Evolutionary conservation across 2,797 vertebrate species (phyloP).

Genomic region (Masticophis lateralis): DNA sequence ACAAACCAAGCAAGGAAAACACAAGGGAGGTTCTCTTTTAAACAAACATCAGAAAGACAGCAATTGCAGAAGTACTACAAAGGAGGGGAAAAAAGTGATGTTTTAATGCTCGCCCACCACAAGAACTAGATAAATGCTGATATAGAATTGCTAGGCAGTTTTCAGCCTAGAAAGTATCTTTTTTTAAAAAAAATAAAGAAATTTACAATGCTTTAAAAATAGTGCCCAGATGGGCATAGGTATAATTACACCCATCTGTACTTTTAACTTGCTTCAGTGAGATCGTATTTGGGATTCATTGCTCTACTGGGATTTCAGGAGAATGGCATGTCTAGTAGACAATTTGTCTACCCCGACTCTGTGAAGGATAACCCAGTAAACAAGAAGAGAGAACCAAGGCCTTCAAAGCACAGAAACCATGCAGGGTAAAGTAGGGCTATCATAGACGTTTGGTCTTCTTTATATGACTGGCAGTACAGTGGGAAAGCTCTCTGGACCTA

Average conservation of each 20-base stretch:
- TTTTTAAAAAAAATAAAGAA: not conserved
- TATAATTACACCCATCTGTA: not conserved
- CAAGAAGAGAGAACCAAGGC: not conserved
- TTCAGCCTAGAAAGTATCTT: not conserved
- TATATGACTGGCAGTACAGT: not conserved
- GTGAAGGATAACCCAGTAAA: not conserved
- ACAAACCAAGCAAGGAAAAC: not conserved
- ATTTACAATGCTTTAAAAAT: not conserved
- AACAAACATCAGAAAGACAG: not conserved
- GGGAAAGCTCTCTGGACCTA: not conserved
- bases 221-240: not conserved
- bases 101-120: not conserved
- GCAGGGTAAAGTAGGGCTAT: not conserved
- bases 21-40: not conserved
- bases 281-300: not conserved
- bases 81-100: fast-evolving
- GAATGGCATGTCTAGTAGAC: not conserved
- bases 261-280: not conserved
- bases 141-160: not conserved
- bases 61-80: not conserved
- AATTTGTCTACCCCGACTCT: not conserved
- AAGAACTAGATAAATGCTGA: not conserved
- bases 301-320: not conserved
- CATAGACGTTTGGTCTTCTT: not conserved
- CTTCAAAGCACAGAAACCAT: not conserved